Percentiles rank a stretch among this genome's conserved stretches.
These are phyloP conservation scores for Ianthella basta DNA, from an alignment of 37 sponge, comb jelly and placozoan species.

Conservation along the genomic window DNA sequence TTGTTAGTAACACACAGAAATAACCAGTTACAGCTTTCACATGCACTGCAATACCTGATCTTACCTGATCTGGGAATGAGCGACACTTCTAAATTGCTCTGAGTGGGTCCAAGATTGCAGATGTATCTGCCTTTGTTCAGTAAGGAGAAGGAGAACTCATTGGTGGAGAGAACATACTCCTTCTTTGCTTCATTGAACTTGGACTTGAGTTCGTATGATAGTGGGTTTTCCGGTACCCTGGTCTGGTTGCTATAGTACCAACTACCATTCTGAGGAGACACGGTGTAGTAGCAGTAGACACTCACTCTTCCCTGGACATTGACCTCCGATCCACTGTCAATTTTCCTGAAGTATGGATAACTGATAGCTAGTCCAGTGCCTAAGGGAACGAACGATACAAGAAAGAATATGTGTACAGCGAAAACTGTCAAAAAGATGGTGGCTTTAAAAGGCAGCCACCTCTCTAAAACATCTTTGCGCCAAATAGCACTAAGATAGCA, in stretches of 20 bases:
- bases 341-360: slow-evolving; percentile 11
- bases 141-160: background rate
- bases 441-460: no score
- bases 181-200: background rate
- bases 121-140: background rate
- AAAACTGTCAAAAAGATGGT: no score
- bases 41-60: no score
- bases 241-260: background rate
- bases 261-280: background rate
- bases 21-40: no score
- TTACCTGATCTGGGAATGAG: no score
- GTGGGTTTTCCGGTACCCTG: background rate
- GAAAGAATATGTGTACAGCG: no score
- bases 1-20: no score
- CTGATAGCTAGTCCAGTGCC: slow-evolving; percentile 11
- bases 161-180: background rate
- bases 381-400: no score
- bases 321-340: background rate
- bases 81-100: no score
- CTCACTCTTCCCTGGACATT: background rate
- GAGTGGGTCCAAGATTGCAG: background rate
- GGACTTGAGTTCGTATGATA: background rate
- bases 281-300: slow-evolving; percentile 12
- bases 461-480: no score
- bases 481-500: no score